Conservation (phyloP, 37 sponge, comb jelly and placozoan genomes). For the Dysidea cf. avara region DNA sequence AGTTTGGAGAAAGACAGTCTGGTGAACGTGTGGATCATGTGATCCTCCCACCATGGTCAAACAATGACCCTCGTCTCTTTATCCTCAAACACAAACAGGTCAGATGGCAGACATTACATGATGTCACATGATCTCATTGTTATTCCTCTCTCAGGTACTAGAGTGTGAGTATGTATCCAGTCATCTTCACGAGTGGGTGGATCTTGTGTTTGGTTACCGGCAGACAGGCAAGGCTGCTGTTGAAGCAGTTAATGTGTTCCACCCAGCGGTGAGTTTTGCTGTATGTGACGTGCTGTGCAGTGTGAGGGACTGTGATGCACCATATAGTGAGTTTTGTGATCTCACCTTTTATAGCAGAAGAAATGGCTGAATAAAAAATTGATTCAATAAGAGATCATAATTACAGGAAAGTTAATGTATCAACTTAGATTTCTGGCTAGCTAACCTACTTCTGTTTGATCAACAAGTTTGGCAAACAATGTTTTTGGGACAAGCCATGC, state of each 20-base stretch:
- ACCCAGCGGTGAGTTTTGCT: constrained; percentile 80
- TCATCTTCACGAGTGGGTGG: constrained; percentile 94
- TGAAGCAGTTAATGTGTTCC: constrained; percentile 96
- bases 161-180: constrained; percentile 93
- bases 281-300: neutral
- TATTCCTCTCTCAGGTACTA: constrained; percentile 70
- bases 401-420: too few species aligned
- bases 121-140: neutral
- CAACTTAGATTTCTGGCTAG: too few species aligned
- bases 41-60: constrained; percentile 90
- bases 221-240: constrained; percentile 91
- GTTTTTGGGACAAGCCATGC: too few species aligned
- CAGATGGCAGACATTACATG: too few species aligned
- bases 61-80: constrained; percentile 69
- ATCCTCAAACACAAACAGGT: constrained; percentile 93
- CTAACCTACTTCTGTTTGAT: too few species aligned
- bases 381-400: too few species aligned
- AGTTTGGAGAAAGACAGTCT: constrained; percentile 91
- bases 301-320: neutral
- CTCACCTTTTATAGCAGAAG: too few species aligned
- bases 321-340: too few species aligned
- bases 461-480: too few species aligned
- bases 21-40: constrained; percentile 85
- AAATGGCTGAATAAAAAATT: too few species aligned
- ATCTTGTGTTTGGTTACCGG: constrained; percentile 96